A percentile compares a stretch with the other conserved stretches of the same genome.
Conservation (phyloP, 2,888 invertebrate species). For the Dolomedes plantarius region DNA sequence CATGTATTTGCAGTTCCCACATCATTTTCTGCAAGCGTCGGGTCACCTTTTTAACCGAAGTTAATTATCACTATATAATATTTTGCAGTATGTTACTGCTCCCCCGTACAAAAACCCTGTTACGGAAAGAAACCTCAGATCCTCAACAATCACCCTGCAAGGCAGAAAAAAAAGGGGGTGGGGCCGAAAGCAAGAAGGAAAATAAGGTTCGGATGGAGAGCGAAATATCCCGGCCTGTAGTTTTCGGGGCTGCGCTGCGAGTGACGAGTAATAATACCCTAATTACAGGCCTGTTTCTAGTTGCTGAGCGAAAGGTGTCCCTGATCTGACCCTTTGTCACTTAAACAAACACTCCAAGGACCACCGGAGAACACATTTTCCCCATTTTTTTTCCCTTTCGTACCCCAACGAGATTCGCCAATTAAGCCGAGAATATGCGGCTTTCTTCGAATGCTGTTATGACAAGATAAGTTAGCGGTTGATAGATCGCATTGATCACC, state of each 20-base stretch:
- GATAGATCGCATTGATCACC: neutral
- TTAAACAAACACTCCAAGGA: constrained; percentile 67
- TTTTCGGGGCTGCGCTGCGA: constrained; percentile 20
- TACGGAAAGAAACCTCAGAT: constrained; percentile 25
- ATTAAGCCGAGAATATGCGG: neutral
- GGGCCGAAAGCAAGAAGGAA: neutral
- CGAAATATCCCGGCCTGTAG: constrained; percentile 2
- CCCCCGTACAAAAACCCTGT: neutral
- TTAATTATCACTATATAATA: too few relatives aligned
- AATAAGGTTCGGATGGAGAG: neutral
- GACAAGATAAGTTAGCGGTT: neutral
- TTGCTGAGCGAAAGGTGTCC: constrained; percentile 47
- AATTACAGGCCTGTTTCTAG: constrained; percentile 49
- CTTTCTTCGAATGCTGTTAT: neutral
- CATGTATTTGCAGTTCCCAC: too few relatives aligned
- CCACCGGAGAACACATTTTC: constrained; percentile 38
- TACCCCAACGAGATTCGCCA: neutral
- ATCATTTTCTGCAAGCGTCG: too few relatives aligned
- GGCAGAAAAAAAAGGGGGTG: too few relatives aligned
- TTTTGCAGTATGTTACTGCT: neutral
- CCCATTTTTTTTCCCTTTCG: constrained; percentile 4
- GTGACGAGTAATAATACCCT: constrained; percentile 62
- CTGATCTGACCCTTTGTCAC: constrained; percentile 56
- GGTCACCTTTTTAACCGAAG: too few relatives aligned
- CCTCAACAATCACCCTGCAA: neutral